Percentiles rank a stretch among this genome's conserved stretches.
Evolutionary conservation across 2,797 vertebrate genomes (phyloP).

Genomic region (Premnoplex brunnescens): DNA sequence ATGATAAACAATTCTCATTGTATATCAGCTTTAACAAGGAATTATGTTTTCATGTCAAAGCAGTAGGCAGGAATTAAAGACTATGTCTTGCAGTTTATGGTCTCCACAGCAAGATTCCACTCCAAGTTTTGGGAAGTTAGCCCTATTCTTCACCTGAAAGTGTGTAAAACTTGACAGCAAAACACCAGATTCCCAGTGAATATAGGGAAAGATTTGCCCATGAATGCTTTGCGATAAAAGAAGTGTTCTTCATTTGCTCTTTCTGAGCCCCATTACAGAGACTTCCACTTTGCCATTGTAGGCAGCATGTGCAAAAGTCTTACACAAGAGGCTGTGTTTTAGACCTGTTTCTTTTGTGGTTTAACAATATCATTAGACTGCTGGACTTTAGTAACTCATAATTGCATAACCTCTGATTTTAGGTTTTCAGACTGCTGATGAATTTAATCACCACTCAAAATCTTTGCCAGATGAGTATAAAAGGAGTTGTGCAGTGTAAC

Average conservation of each 20-base stretch:
- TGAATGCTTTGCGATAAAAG: background rate
- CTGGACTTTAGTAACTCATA: background rate
- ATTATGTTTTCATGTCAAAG: background rate
- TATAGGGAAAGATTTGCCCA: background rate
- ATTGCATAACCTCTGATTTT: background rate
- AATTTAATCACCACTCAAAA: constrained; percentile 2
- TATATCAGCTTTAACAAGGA: background rate
- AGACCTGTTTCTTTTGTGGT: background rate
- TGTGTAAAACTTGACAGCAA: background rate
- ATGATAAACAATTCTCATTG: background rate
- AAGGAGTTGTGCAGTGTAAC: background rate
- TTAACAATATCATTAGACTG: background rate
- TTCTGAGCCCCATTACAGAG: background rate
- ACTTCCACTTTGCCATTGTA: background rate
- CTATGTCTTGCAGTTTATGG: background rate
- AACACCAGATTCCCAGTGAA: background rate
- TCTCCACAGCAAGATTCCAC: background rate
- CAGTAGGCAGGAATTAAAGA: background rate
- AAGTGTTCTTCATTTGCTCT: background rate
- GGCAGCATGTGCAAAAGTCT: background rate
- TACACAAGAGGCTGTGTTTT: background rate
- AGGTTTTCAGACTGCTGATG: background rate
- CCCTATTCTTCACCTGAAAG: background rate
- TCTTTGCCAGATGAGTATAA: background rate
- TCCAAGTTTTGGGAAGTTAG: background rate